Evolutionary conservation across 2,888 invertebrate genomes (phyloP).

Genomic region (Beris chalybata): DNA sequence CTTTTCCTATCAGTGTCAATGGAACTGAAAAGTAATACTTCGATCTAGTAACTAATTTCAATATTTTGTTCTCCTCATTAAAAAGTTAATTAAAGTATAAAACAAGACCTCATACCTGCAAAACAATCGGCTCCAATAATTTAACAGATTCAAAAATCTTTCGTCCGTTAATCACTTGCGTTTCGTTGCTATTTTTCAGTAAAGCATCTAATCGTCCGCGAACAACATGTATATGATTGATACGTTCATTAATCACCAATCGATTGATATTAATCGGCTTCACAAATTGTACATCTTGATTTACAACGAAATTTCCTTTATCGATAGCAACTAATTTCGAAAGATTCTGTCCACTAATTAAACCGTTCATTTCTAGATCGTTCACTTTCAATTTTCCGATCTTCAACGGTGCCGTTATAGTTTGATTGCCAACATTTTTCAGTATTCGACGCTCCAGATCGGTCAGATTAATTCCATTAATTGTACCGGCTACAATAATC

Average conservation of each 20-base stretch:
- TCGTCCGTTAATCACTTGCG: slow-evolving; percentile 56
- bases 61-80: neutral
- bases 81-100: slow-evolving; percentile 1
- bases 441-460: slow-evolving; percentile 57
- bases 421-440: slow-evolving; percentile 58
- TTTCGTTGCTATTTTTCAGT: slow-evolving; percentile 50
- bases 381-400: slow-evolving; percentile 48
- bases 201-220: slow-evolving; percentile 57
- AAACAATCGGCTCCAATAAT: slow-evolving; percentile 55
- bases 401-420: slow-evolving; percentile 48
- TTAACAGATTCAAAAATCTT: slow-evolving; percentile 57
- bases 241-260: slow-evolving; percentile 52
- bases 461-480: slow-evolving; percentile 57
- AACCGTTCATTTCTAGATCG: slow-evolving; percentile 45
- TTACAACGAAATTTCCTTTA: slow-evolving; percentile 54
- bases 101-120: slow-evolving; percentile 45
- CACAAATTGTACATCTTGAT: slow-evolving; percentile 56
- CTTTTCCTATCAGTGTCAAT: no score
- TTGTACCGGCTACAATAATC: slow-evolving; percentile 52
- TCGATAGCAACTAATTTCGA: slow-evolving; percentile 53
- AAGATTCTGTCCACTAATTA: slow-evolving; percentile 45
- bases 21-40: neutral
- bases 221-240: slow-evolving; percentile 58
- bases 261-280: slow-evolving; percentile 53
- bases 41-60: no score